Conservation (phyloP, 2,888 invertebrate species). For the Apamea epomidion region DNA sequence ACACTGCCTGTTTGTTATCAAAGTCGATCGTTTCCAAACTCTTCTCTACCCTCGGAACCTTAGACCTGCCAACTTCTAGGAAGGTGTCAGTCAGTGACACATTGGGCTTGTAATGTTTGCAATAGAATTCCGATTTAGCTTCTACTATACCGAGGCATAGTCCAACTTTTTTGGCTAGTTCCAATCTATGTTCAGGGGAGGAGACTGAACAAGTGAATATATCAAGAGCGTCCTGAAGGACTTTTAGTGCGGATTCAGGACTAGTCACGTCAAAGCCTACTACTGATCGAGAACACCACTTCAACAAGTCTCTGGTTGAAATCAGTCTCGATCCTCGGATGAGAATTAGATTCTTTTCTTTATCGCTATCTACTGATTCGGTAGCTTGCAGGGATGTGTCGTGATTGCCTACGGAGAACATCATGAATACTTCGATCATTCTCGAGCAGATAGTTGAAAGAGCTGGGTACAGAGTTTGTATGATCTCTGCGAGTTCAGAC, state of each 20-base stretch:
- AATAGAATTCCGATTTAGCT: constrained; percentile 95
- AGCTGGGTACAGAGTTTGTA: constrained; percentile 92
- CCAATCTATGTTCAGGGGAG: constrained; percentile 91
- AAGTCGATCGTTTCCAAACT: constrained; percentile 81
- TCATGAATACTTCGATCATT: constrained; percentile 95
- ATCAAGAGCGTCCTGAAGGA: constrained; percentile 97
- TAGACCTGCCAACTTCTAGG: constrained; percentile 94
- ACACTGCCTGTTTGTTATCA: constrained; percentile 89
- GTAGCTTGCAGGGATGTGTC: constrained; percentile 86
- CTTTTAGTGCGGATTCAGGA: constrained; percentile 92
- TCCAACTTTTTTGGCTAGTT: constrained; percentile 94
- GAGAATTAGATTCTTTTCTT: constrained; percentile 73
- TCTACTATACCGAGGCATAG: constrained; percentile 95
- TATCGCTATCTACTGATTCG: constrained; percentile 69
- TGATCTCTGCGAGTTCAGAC: constrained; percentile 93
- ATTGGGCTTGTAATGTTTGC: constrained; percentile 94
- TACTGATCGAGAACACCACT: constrained; percentile 96
- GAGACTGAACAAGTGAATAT: constrained; percentile 96
- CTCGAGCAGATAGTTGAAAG: constrained; percentile 93
- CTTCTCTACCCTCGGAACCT: constrained; percentile 86
- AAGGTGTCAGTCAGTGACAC: constrained; percentile 90
- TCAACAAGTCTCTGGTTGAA: constrained; percentile 97
- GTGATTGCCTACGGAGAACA: constrained; percentile 94
- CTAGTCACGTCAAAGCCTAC: constrained; percentile 94
- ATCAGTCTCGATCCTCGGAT: constrained; percentile 92